phyloP scores from a whole-genome alignment of 1,140 invertebrate genomes.

The Drosophila parabipectinata region DNA sequence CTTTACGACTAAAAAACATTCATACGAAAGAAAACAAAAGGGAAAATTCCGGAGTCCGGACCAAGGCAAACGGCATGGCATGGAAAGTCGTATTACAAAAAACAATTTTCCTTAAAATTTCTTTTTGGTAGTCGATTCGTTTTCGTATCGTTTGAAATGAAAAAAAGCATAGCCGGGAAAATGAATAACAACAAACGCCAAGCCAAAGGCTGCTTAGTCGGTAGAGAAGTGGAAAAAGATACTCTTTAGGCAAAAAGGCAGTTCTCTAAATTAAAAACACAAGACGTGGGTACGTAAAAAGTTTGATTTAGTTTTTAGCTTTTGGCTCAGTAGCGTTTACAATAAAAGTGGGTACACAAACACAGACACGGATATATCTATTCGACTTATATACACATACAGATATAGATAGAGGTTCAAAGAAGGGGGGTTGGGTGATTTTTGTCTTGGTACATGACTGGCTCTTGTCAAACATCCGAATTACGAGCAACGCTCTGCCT shows the following conservation, averaged over 20 bases:
- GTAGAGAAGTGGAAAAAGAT: constrained; percentile 12
- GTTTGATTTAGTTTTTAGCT: constrained; percentile 68
- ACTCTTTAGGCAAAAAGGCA: constrained; percentile 40
- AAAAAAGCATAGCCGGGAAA: constrained; percentile 43
- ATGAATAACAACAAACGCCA: constrained; percentile 30
- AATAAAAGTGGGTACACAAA: constrained; percentile 46
- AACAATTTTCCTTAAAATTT: constrained; percentile 59
- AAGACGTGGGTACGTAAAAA: constrained; percentile 46
- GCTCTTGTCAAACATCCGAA: constrained; percentile 71
- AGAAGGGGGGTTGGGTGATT: constrained; percentile 29
- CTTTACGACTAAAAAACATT: constrained; percentile 43
- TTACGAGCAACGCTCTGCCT: constrained; percentile 54
- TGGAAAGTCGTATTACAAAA: constrained; percentile 58
- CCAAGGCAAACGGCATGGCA: constrained; percentile 24
- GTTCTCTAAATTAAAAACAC: constrained; percentile 65
- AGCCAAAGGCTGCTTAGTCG: constrained; percentile 20
- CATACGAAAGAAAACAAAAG: constrained; percentile 45
- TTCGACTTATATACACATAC: constrained; percentile 13
- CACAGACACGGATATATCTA: constrained; percentile 44
- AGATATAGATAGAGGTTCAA: constrained; percentile 20
- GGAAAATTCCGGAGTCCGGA: constrained; percentile 52
- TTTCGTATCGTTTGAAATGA: constrained; percentile 44
- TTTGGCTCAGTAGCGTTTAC: constrained; percentile 44
- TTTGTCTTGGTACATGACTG: constrained; percentile 55
- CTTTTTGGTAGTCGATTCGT: constrained; percentile 23